Percentiles rank a stretch among this genome's conserved stretches.
Conservation (phyloP, 2,888 invertebrate species). For the Petrolisthes cinctipes region DNA sequence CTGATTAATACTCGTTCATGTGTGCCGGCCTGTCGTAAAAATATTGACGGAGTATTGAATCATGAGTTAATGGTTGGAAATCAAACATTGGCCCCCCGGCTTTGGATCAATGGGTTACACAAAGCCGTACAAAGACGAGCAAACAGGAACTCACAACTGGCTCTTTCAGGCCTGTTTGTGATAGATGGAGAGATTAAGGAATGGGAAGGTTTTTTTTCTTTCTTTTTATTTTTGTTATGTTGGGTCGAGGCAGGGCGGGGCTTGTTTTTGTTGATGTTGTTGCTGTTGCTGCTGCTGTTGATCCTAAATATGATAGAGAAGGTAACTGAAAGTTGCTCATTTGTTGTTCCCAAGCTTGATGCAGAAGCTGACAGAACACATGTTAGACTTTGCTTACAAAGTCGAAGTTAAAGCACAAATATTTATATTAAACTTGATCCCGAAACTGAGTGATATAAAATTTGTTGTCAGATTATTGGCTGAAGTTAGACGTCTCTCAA, state of each 20-base stretch:
- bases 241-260: neutral
- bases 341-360: too few relatives aligned
- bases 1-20: slow-evolving; percentile 1
- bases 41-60: neutral
- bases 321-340: too few relatives aligned
- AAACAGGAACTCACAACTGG: neutral
- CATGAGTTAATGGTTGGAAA: neutral
- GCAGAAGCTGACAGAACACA: too few relatives aligned
- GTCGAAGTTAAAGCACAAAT: too few relatives aligned
- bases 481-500: too few relatives aligned
- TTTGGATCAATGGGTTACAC: neutral
- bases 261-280: too few relatives aligned
- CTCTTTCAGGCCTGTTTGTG: neutral
- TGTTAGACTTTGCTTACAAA: too few relatives aligned
- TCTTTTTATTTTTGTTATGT: neutral
- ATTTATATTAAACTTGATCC: too few relatives aligned
- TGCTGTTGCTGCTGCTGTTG: too few relatives aligned
- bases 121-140: neutral
- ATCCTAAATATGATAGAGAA: too few relatives aligned
- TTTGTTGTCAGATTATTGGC: too few relatives aligned
- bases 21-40: neutral
- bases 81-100: neutral
- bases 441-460: too few relatives aligned
- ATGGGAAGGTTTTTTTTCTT: neutral
- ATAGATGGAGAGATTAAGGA: neutral